These are phyloP conservation scores for Brachionus calyciflorus DNA, from an alignment of 1,140 invertebrate genomes.

Conservation along the genomic window DNA sequence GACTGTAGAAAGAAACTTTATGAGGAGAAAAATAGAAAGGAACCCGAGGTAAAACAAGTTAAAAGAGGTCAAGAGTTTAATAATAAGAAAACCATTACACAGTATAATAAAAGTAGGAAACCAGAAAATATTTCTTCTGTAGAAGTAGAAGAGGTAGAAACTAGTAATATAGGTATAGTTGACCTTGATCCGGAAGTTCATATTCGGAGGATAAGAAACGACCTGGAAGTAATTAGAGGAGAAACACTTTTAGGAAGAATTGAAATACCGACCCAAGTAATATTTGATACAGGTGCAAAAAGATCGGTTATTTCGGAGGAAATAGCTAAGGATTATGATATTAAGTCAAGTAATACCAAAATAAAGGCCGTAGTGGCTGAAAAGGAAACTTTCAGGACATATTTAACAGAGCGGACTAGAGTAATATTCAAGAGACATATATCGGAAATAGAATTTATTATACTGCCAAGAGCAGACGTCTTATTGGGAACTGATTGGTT, in stretches of 20 bases:
- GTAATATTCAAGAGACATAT: neutral
- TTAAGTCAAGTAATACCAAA: too few relatives aligned
- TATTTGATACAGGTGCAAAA: too few relatives aligned
- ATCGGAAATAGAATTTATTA: constrained; percentile 13
- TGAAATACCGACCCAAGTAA: too few relatives aligned
- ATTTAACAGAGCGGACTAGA: neutral
- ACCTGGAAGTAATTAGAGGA: too few relatives aligned
- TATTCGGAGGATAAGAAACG: too few relatives aligned
- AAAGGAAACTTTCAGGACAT: neutral
- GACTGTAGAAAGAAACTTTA: constrained; percentile 6
- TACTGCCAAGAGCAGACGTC: neutral
- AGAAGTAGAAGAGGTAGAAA: neutral
- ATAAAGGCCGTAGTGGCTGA: neutral
- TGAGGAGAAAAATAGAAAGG: constrained; percentile 19
- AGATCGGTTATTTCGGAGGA: too few relatives aligned
- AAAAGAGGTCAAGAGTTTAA: neutral
- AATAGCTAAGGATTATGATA: too few relatives aligned
- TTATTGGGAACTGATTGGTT: too few relatives aligned
- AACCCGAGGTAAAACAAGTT: too few relatives aligned
- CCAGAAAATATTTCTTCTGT: neutral
- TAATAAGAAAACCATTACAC: constrained; percentile 13
- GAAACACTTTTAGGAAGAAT: too few relatives aligned
- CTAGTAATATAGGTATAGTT: too few relatives aligned
- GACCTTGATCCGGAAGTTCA: too few relatives aligned
- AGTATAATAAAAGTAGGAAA: neutral